Conservation (phyloP, 2,113 vertebrate genomes). For the Hyaena hyaena region DNA sequence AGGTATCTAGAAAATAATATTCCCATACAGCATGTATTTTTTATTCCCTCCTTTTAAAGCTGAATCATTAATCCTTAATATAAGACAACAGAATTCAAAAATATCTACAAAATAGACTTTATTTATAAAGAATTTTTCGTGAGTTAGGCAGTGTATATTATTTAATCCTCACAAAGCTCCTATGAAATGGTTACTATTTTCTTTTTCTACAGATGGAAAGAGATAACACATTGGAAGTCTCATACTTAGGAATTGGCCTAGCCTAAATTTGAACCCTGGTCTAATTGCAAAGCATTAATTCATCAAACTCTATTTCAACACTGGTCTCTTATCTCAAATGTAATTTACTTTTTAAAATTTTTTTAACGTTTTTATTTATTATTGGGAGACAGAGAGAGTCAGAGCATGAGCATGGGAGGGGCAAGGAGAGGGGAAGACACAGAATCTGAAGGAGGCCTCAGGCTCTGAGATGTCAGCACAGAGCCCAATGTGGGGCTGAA, state of each 20-base stretch:
- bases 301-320: neutral
- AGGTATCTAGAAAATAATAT: neutral
- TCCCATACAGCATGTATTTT: neutral
- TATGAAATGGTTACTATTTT: neutral
- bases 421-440: too few species aligned
- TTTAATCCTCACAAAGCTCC: neutral
- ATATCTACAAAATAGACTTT: neutral
- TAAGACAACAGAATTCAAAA: neutral
- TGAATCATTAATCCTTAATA: slow-evolving; percentile 10
- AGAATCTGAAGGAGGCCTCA: too few species aligned
- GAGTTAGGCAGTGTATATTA: neutral
- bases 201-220: neutral
- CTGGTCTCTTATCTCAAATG: neutral
- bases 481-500: too few species aligned
- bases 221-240: neutral
- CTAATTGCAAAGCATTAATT: neutral
- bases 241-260: neutral
- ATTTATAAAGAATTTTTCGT: neutral
- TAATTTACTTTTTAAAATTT: too few species aligned
- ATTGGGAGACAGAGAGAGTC: too few species aligned
- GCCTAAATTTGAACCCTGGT: neutral
- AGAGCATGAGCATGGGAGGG: too few species aligned
- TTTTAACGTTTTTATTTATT: too few species aligned
- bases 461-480: too few species aligned
- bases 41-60: neutral